These are phyloP conservation scores for Hydraecia micacea DNA, from an alignment of 2,888 invertebrate genomes.

Conservation along the genomic window DNA sequence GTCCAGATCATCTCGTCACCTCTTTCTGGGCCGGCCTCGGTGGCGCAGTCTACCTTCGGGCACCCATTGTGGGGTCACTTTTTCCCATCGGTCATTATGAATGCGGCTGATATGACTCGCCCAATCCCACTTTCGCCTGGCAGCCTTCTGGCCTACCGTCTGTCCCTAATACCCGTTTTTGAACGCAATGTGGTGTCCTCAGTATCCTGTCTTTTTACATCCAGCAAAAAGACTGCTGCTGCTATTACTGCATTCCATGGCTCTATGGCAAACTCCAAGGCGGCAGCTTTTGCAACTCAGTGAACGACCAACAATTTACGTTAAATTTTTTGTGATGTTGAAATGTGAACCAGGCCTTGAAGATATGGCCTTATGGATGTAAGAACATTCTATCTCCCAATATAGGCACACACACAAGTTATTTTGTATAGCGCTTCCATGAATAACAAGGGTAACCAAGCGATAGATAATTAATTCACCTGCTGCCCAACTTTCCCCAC, in stretches of 20 bases:
- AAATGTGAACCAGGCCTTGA: neutral
- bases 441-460: constrained; percentile 52
- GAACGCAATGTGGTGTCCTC: neutral
- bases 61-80: neutral
- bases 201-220: neutral
- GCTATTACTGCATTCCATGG: neutral
- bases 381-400: neutral
- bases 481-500: constrained; percentile 50
- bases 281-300: neutral
- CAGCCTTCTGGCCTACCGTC: neutral
- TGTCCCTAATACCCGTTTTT: neutral
- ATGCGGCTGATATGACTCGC: neutral
- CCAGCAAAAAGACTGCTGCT: neutral
- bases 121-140: neutral
- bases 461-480: constrained; percentile 55
- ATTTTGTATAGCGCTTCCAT: constrained; percentile 2
- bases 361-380: no score
- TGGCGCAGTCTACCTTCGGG: neutral
- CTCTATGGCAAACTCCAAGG: neutral
- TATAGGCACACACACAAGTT: neutral
- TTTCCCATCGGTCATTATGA: neutral
- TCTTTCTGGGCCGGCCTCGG: neutral
- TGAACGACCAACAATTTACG: neutral
- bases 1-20: neutral
- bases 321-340: neutral